Conservation (phyloP, 2,888 invertebrate genomes). For the Ochropacha duplaris region DNA sequence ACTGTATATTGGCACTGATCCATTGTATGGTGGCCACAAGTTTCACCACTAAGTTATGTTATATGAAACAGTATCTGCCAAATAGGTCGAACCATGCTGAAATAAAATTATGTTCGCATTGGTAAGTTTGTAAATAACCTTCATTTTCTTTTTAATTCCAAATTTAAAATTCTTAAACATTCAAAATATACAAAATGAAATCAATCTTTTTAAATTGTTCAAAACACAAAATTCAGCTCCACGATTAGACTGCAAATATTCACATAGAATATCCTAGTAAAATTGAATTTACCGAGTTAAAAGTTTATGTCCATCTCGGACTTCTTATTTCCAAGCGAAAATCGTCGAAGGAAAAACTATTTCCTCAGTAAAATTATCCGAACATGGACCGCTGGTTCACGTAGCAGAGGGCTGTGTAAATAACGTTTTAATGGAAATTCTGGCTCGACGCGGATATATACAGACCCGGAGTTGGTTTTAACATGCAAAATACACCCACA, state of each 20-base stretch:
- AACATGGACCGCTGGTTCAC: constrained; percentile 50
- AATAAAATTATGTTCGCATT: neutral
- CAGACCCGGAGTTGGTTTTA: constrained; percentile 22
- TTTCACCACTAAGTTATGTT: neutral
- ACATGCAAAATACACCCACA: neutral
- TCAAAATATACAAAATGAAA: no score
- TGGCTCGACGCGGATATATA: constrained; percentile 49
- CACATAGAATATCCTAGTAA: constrained; percentile 2
- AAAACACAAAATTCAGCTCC: neutral
- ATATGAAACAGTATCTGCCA: neutral
- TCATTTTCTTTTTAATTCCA: neutral
- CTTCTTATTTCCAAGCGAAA: constrained; percentile 22
- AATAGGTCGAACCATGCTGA: neutral
- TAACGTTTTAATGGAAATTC: constrained; percentile 74
- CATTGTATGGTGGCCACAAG: neutral
- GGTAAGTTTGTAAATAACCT: neutral
- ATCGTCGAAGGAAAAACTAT: constrained; percentile 51
- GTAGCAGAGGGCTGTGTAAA: constrained; percentile 65
- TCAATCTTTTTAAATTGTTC: neutral
- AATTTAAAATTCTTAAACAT: no score
- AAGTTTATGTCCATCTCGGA: constrained; percentile 8
- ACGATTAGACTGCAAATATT: neutral
- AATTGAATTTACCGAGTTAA: constrained; percentile 4
- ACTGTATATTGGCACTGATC: neutral
- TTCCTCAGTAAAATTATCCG: constrained; percentile 58